Conservation (phyloP, 2,797 vertebrate species). For the Anas bahamensis region DNA sequence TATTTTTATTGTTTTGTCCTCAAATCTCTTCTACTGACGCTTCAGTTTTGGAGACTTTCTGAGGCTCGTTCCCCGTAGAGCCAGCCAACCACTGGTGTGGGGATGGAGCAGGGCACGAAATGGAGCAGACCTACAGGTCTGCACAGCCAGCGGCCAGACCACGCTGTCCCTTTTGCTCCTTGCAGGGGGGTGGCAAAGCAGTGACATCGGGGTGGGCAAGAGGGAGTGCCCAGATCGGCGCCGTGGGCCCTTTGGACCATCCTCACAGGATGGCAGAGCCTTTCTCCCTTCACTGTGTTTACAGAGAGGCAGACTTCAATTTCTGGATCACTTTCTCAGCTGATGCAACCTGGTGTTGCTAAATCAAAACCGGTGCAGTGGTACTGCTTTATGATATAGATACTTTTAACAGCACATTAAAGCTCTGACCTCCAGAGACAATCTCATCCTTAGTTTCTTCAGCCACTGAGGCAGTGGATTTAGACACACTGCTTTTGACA, state of each 20-base stretch:
- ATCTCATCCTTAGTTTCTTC: constrained; percentile 42
- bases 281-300: background rate
- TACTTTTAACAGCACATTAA: constrained; percentile 42
- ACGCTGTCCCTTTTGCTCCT: background rate
- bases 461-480: constrained; percentile 6
- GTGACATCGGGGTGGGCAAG: background rate
- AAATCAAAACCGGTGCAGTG: constrained; percentile 11
- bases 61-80: background rate
- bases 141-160: background rate
- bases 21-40: background rate
- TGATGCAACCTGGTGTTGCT: background rate
- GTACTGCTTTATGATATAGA: background rate
- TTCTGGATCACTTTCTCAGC: background rate
- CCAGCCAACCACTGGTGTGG: background rate
- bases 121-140: background rate
- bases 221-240: background rate
- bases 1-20: background rate
- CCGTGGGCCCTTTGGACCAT: rapidly evolving
- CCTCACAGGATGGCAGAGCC: background rate
- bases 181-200: background rate
- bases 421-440: background rate
- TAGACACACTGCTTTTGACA: constrained; percentile 10
- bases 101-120: background rate
- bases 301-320: background rate
- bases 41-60: background rate